Base-by-base conservation (phyloP, 2,113 vertebrate species). In the Mastomys natalensis region DNA sequence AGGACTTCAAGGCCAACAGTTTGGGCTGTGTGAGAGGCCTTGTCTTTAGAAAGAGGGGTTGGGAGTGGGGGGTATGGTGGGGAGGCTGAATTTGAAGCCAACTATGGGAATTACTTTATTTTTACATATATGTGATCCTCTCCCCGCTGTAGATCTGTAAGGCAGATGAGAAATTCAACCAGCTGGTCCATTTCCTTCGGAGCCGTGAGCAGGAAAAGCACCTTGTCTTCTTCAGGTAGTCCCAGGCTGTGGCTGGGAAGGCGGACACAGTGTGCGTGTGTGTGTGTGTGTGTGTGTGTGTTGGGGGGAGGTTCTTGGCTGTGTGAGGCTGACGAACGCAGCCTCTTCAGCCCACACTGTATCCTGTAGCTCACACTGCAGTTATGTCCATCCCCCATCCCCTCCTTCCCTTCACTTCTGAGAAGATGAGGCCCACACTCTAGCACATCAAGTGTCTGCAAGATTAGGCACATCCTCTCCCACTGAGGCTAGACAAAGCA, bases 141-240 rank as follows among this genome's bases (percentile, higher is more conserved):
- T 74, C 24, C 24, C 24, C 19, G 55, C 55, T 92, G 40, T 64
- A 99, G 99, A 98, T 99, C 0, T 99, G 99, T 94, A 99, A 98
- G 95, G 96, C 99, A 2, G 99, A 99, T 91, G 98, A 99, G 92
- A 99, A 99, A 93, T 99, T 99, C 95, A 99, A 99, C 98, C 99
- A 98, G 96, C 97, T 99, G 98, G 99, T 99, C 94, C 98, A 99
- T 72, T 99, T 99, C 96, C 99, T 99, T 76, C 98, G 98, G 43
- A 99, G 99, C 77, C 99, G 99, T 97, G 99, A 99, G 89, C 98
- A 99, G 7, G 99, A 99, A 89, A 99, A 99, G 93, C 99, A 99
- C 66, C 98, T 99, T 7, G 98, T 99, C 43, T 99, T 99, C 97
- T 99, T 99, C 98, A 99, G 99, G 99, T 99, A 97, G 17, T 77